Percentiles rank a stretch among this genome's conserved stretches.
Conservation (phyloP, 2,113 vertebrate species). For the Vireo altiloquus region DNA sequence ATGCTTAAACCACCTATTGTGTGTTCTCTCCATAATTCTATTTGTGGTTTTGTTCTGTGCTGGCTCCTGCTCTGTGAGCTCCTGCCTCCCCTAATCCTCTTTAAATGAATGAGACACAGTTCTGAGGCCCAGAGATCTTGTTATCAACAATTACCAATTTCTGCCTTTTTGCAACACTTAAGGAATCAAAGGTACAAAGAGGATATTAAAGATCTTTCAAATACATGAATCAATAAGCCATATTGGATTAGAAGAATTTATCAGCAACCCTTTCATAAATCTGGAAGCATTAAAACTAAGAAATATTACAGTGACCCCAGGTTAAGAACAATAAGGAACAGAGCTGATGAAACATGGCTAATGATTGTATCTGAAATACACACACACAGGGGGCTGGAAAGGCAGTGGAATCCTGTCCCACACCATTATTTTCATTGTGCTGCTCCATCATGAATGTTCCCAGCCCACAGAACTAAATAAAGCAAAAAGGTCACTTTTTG, state of each 20-base stretch:
- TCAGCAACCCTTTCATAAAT: constrained; percentile 38
- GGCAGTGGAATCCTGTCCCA: not conserved
- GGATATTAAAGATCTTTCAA: constrained; percentile 50
- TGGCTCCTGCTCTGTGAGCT: constrained; percentile 75
- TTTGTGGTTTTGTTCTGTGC: constrained; percentile 78
- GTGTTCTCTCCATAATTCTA: constrained; percentile 77
- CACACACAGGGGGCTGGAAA: not conserved
- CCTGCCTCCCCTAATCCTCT: constrained; percentile 76
- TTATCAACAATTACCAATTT: constrained; percentile 70
- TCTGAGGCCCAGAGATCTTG: constrained; percentile 70
- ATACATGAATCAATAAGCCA: constrained; percentile 45
- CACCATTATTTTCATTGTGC: not conserved
- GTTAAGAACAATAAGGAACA: constrained; percentile 34
- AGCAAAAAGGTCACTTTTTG: not conserved
- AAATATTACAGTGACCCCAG: constrained; percentile 41
- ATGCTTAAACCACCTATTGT: constrained; percentile 82
- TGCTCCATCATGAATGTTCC: not conserved
- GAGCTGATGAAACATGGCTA: constrained; percentile 17
- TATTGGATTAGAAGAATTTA: constrained; percentile 58
- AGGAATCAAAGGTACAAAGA: constrained; percentile 63
- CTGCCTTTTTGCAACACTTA: constrained; percentile 70
- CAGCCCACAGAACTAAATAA: not conserved
- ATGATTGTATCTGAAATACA: not conserved
- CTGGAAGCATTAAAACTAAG: constrained; percentile 27
- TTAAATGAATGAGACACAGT: constrained; percentile 71